A percentile compares a stretch with the other conserved stretches of the same genome.
phyloP scores from a whole-genome alignment of 2,113 vertebrate genomes.

The Alces alces region DNA sequence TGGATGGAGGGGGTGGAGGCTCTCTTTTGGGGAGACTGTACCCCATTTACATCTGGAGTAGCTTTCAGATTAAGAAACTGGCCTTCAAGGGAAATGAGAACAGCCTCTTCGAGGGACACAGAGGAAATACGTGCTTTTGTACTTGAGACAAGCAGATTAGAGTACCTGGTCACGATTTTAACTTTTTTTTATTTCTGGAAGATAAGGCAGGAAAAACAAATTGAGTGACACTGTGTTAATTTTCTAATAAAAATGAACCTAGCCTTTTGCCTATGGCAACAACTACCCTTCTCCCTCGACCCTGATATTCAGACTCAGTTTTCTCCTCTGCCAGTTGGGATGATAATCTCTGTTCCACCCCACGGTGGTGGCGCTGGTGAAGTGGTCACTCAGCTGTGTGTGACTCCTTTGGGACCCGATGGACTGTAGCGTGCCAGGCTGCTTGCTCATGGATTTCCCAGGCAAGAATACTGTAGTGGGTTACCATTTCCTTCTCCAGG shows the following conservation, averaged over 20 bases:
- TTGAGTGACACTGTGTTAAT: background rate
- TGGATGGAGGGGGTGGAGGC: background rate
- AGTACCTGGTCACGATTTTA: background rate
- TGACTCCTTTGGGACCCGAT: background rate
- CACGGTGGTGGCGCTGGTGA: fast-evolving
- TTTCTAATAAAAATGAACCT: background rate
- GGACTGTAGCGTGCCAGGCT: background rate
- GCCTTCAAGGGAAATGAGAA: background rate
- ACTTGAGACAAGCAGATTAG: background rate
- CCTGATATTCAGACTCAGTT: background rate
- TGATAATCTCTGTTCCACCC: background rate
- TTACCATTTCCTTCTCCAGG: background rate
- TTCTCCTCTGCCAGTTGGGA: background rate
- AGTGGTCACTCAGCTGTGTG: background rate
- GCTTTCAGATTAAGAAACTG: background rate
- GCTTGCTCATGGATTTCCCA: background rate
- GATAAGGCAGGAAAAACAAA: background rate
- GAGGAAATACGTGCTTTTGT: background rate
- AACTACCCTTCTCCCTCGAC: background rate
- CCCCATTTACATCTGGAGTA: constrained; percentile 22
- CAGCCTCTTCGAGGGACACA: background rate
- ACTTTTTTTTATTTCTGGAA: background rate
- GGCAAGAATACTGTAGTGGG: background rate
- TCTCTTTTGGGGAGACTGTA: constrained; percentile 21
- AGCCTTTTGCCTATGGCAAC: background rate